phyloP scores from a whole-genome alignment of 2,797 vertebrate species.

The Anas capensis region DNA sequence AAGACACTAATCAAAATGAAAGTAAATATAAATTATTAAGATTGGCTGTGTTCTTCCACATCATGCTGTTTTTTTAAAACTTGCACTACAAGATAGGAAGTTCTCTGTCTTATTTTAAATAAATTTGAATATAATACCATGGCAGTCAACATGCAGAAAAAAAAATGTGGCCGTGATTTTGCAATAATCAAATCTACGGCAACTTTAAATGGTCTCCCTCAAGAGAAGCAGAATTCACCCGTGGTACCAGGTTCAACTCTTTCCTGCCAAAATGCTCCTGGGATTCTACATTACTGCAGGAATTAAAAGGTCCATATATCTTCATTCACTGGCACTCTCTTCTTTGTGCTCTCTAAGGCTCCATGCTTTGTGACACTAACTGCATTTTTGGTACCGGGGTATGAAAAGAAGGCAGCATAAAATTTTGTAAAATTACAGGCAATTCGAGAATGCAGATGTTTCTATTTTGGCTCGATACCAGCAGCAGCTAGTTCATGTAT shows the following conservation, averaged over 20 bases:
- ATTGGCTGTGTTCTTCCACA: neutral
- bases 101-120: neutral
- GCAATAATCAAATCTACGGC: neutral
- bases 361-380: neutral
- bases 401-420: neutral
- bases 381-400: neutral
- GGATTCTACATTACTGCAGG: neutral
- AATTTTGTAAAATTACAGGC: neutral
- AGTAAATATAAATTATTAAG: constrained; percentile 1
- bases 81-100: neutral
- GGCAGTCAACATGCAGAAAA: neutral
- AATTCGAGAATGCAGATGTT: neutral
- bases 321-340: neutral
- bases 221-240: neutral
- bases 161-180: neutral
- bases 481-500: neutral
- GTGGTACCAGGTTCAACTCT: neutral
- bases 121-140: neutral
- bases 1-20: constrained; percentile 9
- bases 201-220: neutral
- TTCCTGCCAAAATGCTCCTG: neutral
- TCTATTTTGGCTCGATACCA: constrained; percentile 16
- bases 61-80: neutral
- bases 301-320: neutral
- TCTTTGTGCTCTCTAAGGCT: constrained; percentile 18